Percentiles rank a stretch among this genome's conserved stretches.
These are phyloP conservation scores for Dasyprocta punctata DNA, from an alignment of 2,113 vertebrate genomes.

Conservation along the genomic window DNA sequence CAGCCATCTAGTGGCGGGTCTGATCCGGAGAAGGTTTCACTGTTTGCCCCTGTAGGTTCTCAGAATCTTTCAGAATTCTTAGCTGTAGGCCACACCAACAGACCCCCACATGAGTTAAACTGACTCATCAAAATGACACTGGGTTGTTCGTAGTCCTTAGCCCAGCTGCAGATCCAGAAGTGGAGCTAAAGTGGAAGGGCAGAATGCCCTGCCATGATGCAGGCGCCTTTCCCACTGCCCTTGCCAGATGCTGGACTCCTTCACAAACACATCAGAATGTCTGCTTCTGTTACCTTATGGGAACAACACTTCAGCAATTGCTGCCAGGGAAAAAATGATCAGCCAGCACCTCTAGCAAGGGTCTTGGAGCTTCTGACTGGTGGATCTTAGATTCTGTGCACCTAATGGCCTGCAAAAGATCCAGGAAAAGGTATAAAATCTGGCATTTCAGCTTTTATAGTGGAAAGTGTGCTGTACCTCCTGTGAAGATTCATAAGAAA, in stretches of 20 bases:
- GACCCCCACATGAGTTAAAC: neutral
- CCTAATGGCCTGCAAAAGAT: neutral
- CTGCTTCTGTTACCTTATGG: neutral
- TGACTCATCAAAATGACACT: neutral
- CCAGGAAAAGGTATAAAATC: neutral
- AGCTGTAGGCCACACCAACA: neutral
- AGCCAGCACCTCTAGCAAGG: neutral
- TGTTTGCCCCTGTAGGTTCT: neutral
- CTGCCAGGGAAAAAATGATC: neutral
- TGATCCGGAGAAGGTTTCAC: neutral
- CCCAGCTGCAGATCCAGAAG: neutral
- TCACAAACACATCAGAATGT: rapidly evolving
- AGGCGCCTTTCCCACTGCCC: rapidly evolving
- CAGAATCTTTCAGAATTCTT: neutral
- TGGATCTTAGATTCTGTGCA: neutral
- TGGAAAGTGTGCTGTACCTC: neutral
- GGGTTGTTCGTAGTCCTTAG: neutral
- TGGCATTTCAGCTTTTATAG: neutral
- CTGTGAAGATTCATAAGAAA: neutral
- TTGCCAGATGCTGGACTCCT: neutral
- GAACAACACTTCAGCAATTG: neutral
- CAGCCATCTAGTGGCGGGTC: neutral
- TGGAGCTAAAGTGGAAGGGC: neutral
- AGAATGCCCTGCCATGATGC: rapidly evolving
- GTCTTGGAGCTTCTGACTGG: neutral